Evolutionary conservation across 2,888 invertebrate species (phyloP).

Genomic region (Drosophila birchii): DNA sequence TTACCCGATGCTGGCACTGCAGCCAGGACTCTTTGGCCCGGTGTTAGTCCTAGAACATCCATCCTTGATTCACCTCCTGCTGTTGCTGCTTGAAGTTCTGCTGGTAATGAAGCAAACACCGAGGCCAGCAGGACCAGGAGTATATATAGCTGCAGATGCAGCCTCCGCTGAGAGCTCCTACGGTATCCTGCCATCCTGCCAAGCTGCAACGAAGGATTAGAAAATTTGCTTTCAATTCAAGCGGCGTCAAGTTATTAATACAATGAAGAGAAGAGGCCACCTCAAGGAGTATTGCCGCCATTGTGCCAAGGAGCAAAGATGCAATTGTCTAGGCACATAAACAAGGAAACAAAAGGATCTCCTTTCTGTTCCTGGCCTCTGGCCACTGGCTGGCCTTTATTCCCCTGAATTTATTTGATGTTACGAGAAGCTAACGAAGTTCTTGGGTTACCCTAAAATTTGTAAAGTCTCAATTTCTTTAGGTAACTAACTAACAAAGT

Average conservation of each 20-base stretch:
- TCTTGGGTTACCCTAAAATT: neutral
- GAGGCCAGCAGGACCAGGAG: conserved; percentile 19
- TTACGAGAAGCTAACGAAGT: neutral
- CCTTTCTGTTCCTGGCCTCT: conserved; percentile 14
- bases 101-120: conserved; percentile 46
- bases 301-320: conserved; percentile 25
- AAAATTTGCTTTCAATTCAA: conserved; percentile 37
- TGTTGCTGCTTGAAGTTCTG: conserved; percentile 3
- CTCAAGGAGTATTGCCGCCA: conserved; percentile 13
- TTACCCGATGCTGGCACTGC: conserved; percentile 63
- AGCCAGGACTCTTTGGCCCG: conserved; percentile 55
- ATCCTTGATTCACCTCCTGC: conserved; percentile 21
- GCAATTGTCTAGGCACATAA: conserved; percentile 52
- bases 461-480: neutral
- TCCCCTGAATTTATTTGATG: conserved; percentile 25
- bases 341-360: conserved; percentile 27
- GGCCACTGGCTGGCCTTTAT: conserved; percentile 16
- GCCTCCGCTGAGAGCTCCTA: neutral
- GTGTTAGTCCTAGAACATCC: conserved; percentile 35
- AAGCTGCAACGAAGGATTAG: conserved; percentile 27
- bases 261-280: conserved; percentile 28
- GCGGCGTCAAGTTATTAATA: conserved; percentile 46
- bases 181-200: conserved; percentile 27
- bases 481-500: neutral
- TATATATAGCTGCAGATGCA: conserved; percentile 17